These are phyloP conservation scores for Rutpela maculata DNA, from an alignment of 2,888 invertebrate genomes.

Conservation along the genomic window DNA sequence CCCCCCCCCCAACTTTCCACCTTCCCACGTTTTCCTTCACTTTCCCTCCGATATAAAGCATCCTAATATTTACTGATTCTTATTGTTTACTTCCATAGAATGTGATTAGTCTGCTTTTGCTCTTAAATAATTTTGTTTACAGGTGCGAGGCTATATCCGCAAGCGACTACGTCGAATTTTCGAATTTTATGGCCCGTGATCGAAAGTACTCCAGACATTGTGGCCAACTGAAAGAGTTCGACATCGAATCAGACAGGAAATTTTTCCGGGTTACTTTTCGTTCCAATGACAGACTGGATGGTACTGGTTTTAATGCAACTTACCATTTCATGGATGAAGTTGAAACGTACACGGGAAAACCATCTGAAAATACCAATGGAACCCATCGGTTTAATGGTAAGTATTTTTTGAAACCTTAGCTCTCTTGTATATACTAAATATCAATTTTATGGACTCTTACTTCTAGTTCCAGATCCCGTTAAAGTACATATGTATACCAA, in stretches of 20 bases:
- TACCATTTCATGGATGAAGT: conserved; percentile 89
- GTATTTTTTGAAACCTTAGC: no score
- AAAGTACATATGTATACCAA: no score
- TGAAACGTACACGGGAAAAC: conserved; percentile 76
- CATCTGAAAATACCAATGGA: conserved; percentile 42
- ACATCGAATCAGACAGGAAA: conserved; percentile 90
- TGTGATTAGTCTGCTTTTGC: no score
- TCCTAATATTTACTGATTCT: no score
- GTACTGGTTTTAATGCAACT: conserved; percentile 94
- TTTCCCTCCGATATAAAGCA: no score
- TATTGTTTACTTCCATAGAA: no score
- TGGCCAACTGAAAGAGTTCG: conserved; percentile 88
- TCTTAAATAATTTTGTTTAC: conserved; percentile 55
- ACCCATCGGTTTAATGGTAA: conserved; percentile 41
- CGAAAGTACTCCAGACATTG: conserved; percentile 92
- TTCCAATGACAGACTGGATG: conserved; percentile 95
- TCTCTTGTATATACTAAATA: no score
- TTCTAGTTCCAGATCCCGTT: no score
- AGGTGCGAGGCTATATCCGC: conserved; percentile 94
- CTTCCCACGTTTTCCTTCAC: no score
- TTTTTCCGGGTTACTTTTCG: conserved; percentile 97
- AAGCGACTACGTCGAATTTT: conserved; percentile 97
- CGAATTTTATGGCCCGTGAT: conserved; percentile 94
- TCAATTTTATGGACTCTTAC: no score
- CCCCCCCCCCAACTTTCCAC: no score